Percentiles rank a stretch among this genome's conserved stretches.
phyloP scores from a whole-genome alignment of 2,113 vertebrate species.

The Podarcis muralis region DNA sequence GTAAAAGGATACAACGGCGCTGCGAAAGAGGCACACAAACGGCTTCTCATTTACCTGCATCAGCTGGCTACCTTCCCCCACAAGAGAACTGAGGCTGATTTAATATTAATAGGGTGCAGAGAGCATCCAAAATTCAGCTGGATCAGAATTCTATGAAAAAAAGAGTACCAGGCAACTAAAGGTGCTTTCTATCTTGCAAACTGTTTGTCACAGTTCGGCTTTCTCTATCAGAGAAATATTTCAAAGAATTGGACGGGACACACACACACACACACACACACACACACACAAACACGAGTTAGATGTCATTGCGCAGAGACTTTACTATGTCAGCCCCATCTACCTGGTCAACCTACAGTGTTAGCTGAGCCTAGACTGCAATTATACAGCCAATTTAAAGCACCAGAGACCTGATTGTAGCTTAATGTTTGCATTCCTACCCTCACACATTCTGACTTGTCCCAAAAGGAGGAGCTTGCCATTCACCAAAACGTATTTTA shows the following conservation, averaged over 20 bases:
- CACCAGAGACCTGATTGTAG: not conserved
- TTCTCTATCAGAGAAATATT: not conserved
- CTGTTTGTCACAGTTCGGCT: not conserved
- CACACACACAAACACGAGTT: too few species aligned
- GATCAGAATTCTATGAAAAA: not conserved
- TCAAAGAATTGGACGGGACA: not conserved
- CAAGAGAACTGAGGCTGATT: not conserved
- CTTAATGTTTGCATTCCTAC: not conserved
- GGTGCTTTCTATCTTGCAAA: not conserved
- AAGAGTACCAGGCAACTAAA: not conserved
- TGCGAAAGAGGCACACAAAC: not conserved
- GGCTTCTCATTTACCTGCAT: not conserved
- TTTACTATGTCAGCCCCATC: not conserved
- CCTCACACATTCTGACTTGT: not conserved
- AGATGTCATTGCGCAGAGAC: not conserved
- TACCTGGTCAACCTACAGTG: too few species aligned
- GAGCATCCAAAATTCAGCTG: not conserved
- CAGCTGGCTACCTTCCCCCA: not conserved
- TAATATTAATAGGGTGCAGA: not conserved
- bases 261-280: too few species aligned
- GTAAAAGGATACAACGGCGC: conserved; percentile 1
- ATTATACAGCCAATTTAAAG: not conserved
- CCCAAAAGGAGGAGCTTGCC: not conserved
- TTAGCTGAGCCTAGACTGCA: not conserved
- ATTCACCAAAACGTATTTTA: not conserved